These are phyloP conservation scores for Scyliorhinus canicula DNA, from an alignment of 2,797 vertebrate species.

Conservation along the genomic window DNA sequence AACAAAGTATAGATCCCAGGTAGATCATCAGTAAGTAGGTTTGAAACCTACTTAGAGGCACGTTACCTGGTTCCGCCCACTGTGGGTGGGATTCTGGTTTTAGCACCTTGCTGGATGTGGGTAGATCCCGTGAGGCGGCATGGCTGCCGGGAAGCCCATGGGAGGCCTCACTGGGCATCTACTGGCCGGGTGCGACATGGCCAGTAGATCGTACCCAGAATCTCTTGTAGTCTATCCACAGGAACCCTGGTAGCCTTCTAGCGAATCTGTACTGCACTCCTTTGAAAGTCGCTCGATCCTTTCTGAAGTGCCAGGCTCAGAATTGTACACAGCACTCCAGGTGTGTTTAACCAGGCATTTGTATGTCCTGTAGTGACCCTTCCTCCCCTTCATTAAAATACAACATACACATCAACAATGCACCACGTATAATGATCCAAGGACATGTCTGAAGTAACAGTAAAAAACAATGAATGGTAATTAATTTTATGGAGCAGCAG, in stretches of 20 bases:
- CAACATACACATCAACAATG: not conserved
- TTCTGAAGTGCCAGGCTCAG: not conserved
- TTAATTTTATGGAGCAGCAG: not conserved
- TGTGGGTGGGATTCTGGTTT: too few relatives aligned
- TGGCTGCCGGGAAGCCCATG: too few relatives aligned
- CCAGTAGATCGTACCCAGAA: too few relatives aligned
- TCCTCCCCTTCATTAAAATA: not conserved
- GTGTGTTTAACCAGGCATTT: not conserved
- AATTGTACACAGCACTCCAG: not conserved
- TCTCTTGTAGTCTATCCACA: not conserved
- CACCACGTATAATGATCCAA: not conserved
- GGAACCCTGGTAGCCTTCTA: not conserved
- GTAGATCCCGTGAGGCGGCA: too few relatives aligned
- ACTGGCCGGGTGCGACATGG: too few relatives aligned
- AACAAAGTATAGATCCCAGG: too few relatives aligned
- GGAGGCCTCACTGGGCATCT: too few relatives aligned
- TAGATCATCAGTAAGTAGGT: too few relatives aligned
- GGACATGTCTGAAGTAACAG: not conserved
- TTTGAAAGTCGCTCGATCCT: not conserved
- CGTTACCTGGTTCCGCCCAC: too few relatives aligned
- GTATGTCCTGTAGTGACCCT: not conserved
- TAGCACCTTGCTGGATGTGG: too few relatives aligned
- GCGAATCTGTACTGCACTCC: not conserved
- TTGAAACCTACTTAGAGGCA: too few relatives aligned
- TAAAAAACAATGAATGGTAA: not conserved